phyloP scores from a whole-genome alignment of 2,113 vertebrate species.

The Dipodomys spectabilis region DNA sequence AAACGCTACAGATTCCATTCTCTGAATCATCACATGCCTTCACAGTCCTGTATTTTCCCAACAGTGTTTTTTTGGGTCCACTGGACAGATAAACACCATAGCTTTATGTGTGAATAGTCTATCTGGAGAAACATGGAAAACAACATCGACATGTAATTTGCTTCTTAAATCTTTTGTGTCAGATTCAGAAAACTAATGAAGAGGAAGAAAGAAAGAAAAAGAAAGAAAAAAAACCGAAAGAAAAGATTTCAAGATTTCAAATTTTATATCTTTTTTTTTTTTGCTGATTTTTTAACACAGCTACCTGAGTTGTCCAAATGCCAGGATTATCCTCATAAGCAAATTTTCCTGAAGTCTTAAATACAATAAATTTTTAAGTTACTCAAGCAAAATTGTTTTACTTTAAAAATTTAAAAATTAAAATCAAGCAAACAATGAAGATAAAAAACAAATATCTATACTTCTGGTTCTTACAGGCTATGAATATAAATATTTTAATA shows the following conservation, averaged over 20 bases:
- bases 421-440: neutral
- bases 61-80: neutral
- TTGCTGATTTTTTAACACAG: neutral
- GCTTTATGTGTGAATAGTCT: neutral
- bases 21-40: conserved; percentile 5
- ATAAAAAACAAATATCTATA: neutral
- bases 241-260: neutral
- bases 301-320: neutral
- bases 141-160: neutral
- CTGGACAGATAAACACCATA: neutral
- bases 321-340: neutral
- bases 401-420: conserved; percentile 3
- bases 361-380: neutral
- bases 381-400: neutral
- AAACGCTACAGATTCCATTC: neutral
- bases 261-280: neutral
- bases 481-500: neutral
- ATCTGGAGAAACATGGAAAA: neutral
- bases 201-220: neutral
- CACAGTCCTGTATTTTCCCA: neutral
- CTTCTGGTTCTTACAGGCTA: neutral
- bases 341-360: neutral
- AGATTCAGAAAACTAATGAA: conserved; percentile 23
- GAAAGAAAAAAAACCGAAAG: neutral
- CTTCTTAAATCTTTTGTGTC: conserved; percentile 43